Conservation (phyloP, 2,113 vertebrate genomes). For the Circaetus gallicus region DNA sequence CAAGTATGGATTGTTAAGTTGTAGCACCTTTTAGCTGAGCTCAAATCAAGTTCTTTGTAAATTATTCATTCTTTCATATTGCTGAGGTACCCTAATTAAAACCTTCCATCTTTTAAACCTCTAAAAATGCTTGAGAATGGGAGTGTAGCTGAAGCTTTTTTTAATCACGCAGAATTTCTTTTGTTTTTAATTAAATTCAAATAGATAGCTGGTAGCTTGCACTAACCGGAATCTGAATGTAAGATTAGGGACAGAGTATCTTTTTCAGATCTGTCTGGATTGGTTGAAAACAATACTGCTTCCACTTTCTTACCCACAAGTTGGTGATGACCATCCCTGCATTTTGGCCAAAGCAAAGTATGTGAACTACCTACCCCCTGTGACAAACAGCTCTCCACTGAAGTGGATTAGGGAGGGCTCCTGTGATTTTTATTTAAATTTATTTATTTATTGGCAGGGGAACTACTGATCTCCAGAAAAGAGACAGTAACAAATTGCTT, state of each 20-base stretch:
- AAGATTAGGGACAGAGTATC: not conserved
- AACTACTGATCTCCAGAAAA: not conserved
- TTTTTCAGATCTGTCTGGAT: not conserved
- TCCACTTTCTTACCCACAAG: not conserved
- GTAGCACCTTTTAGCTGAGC: not conserved
- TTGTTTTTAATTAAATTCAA: slow-evolving; percentile 2
- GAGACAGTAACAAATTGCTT: not conserved
- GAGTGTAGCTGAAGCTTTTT: not conserved
- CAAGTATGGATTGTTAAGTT: not conserved
- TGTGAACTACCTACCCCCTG: not conserved
- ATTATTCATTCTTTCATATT: not conserved
- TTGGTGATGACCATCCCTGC: not conserved
- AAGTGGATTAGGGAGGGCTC: not conserved
- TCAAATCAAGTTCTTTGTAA: not conserved
- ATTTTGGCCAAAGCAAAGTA: not conserved
- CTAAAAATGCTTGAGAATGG: not conserved
- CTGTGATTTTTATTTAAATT: not conserved
- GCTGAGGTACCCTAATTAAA: not conserved
- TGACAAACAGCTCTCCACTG: not conserved
- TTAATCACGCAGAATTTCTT: not conserved
- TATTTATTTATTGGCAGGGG: not conserved
- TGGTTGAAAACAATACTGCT: not conserved
- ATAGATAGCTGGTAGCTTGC: not conserved
- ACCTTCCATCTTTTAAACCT: not conserved
- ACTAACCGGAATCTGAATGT: not conserved